These are phyloP conservation scores for Tachyglossus aculeatus DNA, from an alignment of 2,797 vertebrate genomes.

Conservation along the genomic window DNA sequence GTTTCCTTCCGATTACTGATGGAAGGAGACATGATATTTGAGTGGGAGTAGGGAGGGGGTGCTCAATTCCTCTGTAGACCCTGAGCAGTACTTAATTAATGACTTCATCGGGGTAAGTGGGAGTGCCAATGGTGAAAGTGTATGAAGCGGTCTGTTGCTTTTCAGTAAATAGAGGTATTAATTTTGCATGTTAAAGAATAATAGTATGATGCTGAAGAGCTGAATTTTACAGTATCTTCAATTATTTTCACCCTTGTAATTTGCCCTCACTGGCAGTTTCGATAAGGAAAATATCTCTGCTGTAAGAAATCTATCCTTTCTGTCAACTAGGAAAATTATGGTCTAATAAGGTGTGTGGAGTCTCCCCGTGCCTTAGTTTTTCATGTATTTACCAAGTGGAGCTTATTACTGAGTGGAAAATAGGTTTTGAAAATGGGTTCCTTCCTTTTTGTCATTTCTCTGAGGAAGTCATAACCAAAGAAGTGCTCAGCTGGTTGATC, in stretches of 20 bases:
- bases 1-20: too few relatives aligned
- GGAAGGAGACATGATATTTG: too few relatives aligned
- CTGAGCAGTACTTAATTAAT: too few relatives aligned
- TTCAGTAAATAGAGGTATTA: neutral
- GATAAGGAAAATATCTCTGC: neutral
- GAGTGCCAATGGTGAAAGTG: neutral
- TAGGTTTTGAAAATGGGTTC: neutral
- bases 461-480: neutral
- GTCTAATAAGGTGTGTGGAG: neutral
- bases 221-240: constrained; percentile 11
- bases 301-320: neutral
- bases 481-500: neutral
- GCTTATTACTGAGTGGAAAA: neutral
- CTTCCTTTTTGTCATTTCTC: neutral
- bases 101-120: too few relatives aligned
- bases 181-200: constrained; percentile 6
- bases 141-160: neutral
- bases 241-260: neutral
- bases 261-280: neutral
- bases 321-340: constrained; percentile 1
- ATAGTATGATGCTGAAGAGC: neutral
- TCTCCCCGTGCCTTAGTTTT: neutral
- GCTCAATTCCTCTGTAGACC: too few relatives aligned
- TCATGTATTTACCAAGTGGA: constrained; percentile 2
- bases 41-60: too few relatives aligned